These are phyloP conservation scores for Cephalopachus bancanus DNA, from an alignment of 2,797 vertebrate genomes.

Conservation along the genomic window DNA sequence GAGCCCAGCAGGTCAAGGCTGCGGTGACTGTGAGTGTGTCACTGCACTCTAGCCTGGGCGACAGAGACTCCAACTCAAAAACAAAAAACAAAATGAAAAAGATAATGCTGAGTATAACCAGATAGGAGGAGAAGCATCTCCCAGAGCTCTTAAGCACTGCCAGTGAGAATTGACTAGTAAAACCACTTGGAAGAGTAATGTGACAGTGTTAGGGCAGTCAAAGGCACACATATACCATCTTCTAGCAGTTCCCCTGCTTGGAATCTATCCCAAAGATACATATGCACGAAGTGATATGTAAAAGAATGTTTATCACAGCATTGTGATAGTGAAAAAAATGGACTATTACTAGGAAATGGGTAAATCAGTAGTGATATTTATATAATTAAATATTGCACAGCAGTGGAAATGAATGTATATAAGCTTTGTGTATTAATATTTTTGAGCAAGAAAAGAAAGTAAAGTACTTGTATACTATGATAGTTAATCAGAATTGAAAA, in stretches of 20 bases:
- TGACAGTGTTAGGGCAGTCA: neutral
- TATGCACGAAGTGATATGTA: neutral
- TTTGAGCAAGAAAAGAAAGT: constrained; percentile 21
- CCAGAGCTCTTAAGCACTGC: neutral
- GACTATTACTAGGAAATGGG: neutral
- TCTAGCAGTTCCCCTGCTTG: neutral
- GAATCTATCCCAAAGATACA: neutral
- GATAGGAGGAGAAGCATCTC: neutral
- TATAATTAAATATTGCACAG: neutral
- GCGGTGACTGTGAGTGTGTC: too few relatives aligned
- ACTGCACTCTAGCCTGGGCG: too few relatives aligned
- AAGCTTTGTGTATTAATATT: constrained; percentile 26
- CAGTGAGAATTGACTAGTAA: neutral
- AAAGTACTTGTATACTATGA: neutral
- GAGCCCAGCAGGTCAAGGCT: too few relatives aligned
- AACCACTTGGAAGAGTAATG: neutral
- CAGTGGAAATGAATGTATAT: neutral
- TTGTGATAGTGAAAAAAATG: neutral
- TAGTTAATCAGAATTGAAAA: constrained; percentile 52
- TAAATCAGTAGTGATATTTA: constrained; percentile 5
- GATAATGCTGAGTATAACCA: neutral
- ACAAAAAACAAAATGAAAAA: neutral
- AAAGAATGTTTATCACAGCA: neutral
- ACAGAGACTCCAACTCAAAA: too few relatives aligned
- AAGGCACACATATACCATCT: neutral